These are phyloP conservation scores for Porites australiensis DNA, from an alignment of 64 coral and sea anemone species.

Conservation along the genomic window DNA sequence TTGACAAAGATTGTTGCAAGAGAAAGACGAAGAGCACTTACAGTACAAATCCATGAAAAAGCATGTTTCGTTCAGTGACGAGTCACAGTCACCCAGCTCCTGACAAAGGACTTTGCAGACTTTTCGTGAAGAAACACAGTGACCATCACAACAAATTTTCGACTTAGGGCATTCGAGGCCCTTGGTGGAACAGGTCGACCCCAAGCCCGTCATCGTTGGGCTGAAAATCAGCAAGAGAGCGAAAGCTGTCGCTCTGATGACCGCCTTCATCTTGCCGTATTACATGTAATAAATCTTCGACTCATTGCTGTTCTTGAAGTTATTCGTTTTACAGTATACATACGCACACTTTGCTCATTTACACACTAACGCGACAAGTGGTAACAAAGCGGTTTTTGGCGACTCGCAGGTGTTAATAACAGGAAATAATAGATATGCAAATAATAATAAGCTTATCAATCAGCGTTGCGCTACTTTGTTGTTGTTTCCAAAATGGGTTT, in stretches of 20 bases:
- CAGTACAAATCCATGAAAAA: background rate
- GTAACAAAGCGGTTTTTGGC: conserved; percentile 26
- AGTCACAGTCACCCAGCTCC: background rate
- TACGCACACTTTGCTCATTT: conserved; percentile 35
- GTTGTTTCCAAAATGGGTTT: conserved; percentile 44
- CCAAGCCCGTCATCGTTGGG: background rate
- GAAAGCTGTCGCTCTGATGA: background rate
- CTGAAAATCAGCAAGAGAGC: background rate
- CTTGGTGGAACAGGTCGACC: background rate
- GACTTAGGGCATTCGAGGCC: background rate
- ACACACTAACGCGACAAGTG: conserved; percentile 47
- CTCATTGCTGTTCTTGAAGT: background rate
- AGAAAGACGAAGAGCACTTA: background rate
- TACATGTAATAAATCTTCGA: background rate
- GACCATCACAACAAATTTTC: conserved; percentile 13
- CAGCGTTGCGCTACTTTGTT: conserved; percentile 11
- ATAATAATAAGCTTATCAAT: conserved; percentile 49
- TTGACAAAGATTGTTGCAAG: background rate
- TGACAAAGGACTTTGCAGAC: background rate
- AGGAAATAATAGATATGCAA: conserved; percentile 60
- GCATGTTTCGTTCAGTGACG: background rate
- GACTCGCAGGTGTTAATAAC: conserved; percentile 54
- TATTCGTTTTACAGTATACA: conserved; percentile 29
- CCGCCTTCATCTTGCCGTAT: background rate
- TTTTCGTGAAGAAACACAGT: background rate